Conservation (phyloP, 2,888 invertebrate genomes). For the Erebia epiphron region DNA sequence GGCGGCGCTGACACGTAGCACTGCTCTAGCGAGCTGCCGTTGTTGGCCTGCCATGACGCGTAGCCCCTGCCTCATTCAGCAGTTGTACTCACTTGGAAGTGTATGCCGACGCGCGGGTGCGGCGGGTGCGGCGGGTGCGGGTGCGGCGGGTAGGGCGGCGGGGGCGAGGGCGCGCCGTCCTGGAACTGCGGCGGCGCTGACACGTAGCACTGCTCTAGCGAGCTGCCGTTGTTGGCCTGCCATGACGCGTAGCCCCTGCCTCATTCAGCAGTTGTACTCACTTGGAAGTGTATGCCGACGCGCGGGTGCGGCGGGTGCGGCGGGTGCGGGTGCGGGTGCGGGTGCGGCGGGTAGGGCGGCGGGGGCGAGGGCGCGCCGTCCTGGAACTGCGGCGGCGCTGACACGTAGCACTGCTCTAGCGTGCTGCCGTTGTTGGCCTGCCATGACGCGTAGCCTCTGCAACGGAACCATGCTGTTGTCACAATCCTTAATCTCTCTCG, state of each 20-base stretch:
- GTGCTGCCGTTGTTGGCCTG: slow-evolving; percentile 49
- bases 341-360: slow-evolving; percentile 43
- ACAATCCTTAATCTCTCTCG: no score
- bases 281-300: slow-evolving; percentile 78
- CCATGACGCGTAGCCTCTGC: slow-evolving; percentile 33
- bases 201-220: slow-evolving; percentile 7
- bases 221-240: not conserved
- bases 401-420: slow-evolving; percentile 69
- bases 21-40: no score
- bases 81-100: slow-evolving; percentile 64
- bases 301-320: slow-evolving; percentile 52
- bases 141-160: no score
- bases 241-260: not conserved
- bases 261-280: slow-evolving; percentile 34
- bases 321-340: slow-evolving; percentile 38
- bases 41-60: not conserved
- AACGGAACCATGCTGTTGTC: not conserved
- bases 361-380: slow-evolving; percentile 73
- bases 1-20: no score
- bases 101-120: slow-evolving; percentile 68
- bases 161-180: no score
- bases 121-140: no score
- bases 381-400: slow-evolving; percentile 79
- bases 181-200: no score
- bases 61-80: no score